Conservation (phyloP, 2,888 invertebrate species). For the Trissonchulus latispiculum region DNA sequence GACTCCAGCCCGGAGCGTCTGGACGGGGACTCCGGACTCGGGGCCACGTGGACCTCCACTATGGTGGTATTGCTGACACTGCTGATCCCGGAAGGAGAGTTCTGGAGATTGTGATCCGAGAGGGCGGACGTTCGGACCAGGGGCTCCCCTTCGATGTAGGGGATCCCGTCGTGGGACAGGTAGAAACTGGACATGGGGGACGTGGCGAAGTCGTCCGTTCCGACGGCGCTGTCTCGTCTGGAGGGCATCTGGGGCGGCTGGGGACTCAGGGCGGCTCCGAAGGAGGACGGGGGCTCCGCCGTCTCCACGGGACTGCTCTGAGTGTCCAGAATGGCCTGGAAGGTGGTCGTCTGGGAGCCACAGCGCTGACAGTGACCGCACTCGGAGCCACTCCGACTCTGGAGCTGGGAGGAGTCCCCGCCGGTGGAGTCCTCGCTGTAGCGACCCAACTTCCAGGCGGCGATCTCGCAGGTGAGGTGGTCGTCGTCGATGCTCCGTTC, state of each 20-base stretch:
- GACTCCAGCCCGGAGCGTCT: too few species aligned
- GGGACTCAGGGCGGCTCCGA: neutral
- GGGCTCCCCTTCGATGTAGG: neutral
- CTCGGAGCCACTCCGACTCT: neutral
- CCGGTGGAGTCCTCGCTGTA: neutral
- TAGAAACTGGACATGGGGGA: neutral
- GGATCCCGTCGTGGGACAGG: neutral
- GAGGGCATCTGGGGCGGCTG: neutral
- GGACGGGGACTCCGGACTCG: neutral
- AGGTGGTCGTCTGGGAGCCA: neutral
- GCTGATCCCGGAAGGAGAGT: neutral
- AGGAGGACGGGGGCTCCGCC: neutral
- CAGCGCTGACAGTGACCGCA: neutral
- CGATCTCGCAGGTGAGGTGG: neutral
- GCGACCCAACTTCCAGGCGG: neutral
- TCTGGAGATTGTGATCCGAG: neutral
- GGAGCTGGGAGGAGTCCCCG: neutral
- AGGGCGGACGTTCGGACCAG: neutral
- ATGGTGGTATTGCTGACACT: neutral
- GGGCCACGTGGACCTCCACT: neutral
- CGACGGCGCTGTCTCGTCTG: neutral
- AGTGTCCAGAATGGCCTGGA: neutral
- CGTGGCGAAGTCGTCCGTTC: neutral
- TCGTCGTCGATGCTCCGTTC: neutral
- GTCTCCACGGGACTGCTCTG: neutral